A percentile compares a stretch with the other conserved stretches of the same genome.
Conservation (phyloP, 37 sponge, comb jelly and placozoan species). For the Diacarnus erythraeanus region DNA sequence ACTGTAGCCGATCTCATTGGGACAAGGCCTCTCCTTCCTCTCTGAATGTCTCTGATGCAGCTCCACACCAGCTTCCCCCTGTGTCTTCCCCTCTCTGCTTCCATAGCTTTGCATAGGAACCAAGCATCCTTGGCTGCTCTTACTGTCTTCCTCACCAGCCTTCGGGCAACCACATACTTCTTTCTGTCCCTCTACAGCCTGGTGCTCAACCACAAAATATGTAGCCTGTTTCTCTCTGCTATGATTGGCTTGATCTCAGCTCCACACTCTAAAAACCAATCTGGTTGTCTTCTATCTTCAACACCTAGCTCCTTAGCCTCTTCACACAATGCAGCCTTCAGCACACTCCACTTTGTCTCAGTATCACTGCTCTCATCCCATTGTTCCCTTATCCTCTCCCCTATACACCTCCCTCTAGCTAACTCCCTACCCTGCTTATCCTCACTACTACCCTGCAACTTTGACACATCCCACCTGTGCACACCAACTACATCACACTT, state of each 20-base stretch:
- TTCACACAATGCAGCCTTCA: background rate
- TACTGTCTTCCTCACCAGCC: slow-evolving; percentile 1
- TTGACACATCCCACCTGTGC: background rate
- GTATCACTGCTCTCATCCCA: background rate
- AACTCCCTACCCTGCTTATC: background rate
- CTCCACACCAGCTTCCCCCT: slow-evolving; percentile 15
- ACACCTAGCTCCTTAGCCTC: background rate
- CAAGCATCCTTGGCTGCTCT: background rate
- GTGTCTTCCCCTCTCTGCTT: background rate
- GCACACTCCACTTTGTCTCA: background rate
- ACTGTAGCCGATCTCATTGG: background rate
- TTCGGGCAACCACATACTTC: background rate
- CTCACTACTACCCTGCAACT: background rate
- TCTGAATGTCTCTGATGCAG: slow-evolving; percentile 30
- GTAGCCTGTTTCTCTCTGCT: background rate
- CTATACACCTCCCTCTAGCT: background rate
- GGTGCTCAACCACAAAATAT: background rate
- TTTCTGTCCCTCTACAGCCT: background rate
- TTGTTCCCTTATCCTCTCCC: background rate
- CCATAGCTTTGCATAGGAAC: background rate
- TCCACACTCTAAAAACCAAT: slow-evolving; percentile 12
- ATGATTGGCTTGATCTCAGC: background rate
- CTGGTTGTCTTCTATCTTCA: slow-evolving; percentile 7
- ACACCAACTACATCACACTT: background rate
- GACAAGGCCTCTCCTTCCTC: slow-evolving; percentile 14